Evolutionary conservation across 2,888 invertebrate genomes (phyloP).

Genomic region (Pandemis cinnamomeana): DNA sequence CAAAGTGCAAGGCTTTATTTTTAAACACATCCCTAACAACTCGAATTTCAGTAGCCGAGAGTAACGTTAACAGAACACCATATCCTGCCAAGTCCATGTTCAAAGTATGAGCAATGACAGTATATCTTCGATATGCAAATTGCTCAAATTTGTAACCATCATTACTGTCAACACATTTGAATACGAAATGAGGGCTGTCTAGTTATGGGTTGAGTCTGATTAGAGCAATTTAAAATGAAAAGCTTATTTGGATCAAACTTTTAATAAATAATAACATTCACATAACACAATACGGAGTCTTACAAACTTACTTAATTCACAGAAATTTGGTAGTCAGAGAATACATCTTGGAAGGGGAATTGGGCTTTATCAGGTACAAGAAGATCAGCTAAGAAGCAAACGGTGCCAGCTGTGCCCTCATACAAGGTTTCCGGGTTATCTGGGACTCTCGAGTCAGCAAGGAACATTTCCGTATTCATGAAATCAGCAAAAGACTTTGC

Average conservation of each 20-base stretch:
- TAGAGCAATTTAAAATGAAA: constrained; percentile 38
- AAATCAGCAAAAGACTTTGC: constrained; percentile 92
- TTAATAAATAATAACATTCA: constrained; percentile 35
- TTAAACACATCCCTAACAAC: constrained; percentile 63
- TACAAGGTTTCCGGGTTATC: constrained; percentile 93
- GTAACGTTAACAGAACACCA: constrained; percentile 44
- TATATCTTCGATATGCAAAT: constrained; percentile 58
- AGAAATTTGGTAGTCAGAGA: constrained; percentile 56
- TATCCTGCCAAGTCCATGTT: constrained; percentile 46
- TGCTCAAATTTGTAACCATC: constrained; percentile 46
- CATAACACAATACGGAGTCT: constrained; percentile 12
- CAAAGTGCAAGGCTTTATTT: constrained; percentile 61
- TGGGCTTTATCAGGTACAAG: constrained; percentile 88
- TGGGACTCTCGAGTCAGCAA: constrained; percentile 88
- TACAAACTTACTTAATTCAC: background rate
- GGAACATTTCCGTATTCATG: constrained; percentile 87
- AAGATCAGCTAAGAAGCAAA: constrained; percentile 92
- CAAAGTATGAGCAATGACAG: constrained; percentile 11
- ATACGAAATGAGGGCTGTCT: constrained; percentile 45
- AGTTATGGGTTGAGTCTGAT: constrained; percentile 39
- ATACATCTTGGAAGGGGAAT: constrained; percentile 94
- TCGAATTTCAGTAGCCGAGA: constrained; percentile 47
- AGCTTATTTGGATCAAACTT: constrained; percentile 22
- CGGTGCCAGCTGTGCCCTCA: constrained; percentile 94
- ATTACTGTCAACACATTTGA: constrained; percentile 64